Conservation (phyloP, 2,888 invertebrate species). For the Pachliopta kotzebuea region DNA sequence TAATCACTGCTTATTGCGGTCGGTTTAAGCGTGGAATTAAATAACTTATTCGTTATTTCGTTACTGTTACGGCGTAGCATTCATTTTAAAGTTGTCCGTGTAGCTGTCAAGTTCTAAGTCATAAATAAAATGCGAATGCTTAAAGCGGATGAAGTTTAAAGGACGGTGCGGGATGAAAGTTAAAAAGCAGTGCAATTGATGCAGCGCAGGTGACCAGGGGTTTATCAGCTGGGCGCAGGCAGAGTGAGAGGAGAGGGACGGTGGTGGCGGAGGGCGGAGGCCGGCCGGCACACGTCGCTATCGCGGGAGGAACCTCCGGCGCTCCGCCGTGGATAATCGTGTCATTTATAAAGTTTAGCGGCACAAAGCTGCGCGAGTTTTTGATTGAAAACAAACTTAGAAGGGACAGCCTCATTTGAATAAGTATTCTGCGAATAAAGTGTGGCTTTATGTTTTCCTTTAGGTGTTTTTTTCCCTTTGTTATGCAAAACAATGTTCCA, state of each 20-base stretch:
- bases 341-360: constrained; percentile 81
- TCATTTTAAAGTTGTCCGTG: constrained; percentile 35
- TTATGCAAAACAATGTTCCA: constrained; percentile 81
- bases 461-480: constrained; percentile 79
- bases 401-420: constrained; percentile 81
- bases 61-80: not conserved
- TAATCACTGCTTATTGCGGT: constrained; percentile 20
- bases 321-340: constrained; percentile 73
- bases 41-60: constrained; percentile 14
- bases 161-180: constrained; percentile 72
- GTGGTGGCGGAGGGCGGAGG: constrained; percentile 17
- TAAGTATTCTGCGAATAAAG: constrained; percentile 81
- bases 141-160: constrained; percentile 73
- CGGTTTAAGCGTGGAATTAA: constrained; percentile 17
- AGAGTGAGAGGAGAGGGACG: constrained; percentile 31
- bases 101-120: constrained; percentile 68
- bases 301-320: constrained; percentile 54
- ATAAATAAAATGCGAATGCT: constrained; percentile 70
- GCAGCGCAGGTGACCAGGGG: constrained; percentile 77
- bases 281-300: constrained; percentile 51
- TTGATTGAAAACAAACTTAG: constrained; percentile 81
- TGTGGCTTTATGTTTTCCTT: constrained; percentile 81
- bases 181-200: constrained; percentile 78
- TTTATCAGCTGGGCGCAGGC: constrained; percentile 72
- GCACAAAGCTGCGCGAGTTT: constrained; percentile 79